Evolutionary conservation across 2,888 invertebrate species (phyloP), one percentile per base, ranked within the genome.

Genomic region (Bibio marci): DNA sequence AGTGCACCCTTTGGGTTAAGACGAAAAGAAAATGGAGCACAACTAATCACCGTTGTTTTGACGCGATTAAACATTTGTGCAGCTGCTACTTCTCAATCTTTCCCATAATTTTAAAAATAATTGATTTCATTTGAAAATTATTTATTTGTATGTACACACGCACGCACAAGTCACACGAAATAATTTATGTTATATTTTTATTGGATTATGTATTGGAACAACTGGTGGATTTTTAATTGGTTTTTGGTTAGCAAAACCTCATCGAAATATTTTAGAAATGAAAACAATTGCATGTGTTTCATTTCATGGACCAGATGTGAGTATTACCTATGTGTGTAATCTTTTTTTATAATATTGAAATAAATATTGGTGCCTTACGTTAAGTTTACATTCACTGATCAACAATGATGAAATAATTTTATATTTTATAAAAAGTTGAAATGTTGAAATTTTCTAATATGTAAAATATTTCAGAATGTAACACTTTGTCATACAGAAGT

Each of bases 231-330:
- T 58, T n/a, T 48, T 52, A 19, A 46, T 62, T 19, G 59, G 59
- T 4, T 46, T 52, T 30, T 52, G 50, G 38, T 43, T 51, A 18
- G 52, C 52, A 18, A 43, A 47, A 11, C 46, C 47, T 13, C 47
- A 46, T 18, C 43, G 46, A 38, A 47, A 51, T n/a, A 47, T 50
- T 3, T 53, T 54, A 14, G 47, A 52, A 32, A 62, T 64, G 62
- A 54, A 57, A 46, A 61, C 62, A 5, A 54, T 64, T 27, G 54
- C 61, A 11, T 56, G 58, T 39, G 56, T 53, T 22, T 54, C 50
- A 35, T 59, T 57, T 43, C 46, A 48, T 26, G 61, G 62, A 30
- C 47, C 57, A 36, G 63, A 63, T 48, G 63, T 62, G 48, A 53
- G 52, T 48, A 28, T 11, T 12, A 19, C n/a, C n/a, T n/a, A n/a